A percentile compares a stretch with the other conserved stretches of the same genome.
Conservation (phyloP, 2,888 invertebrate species). For the Chironomus riparius region DNA sequence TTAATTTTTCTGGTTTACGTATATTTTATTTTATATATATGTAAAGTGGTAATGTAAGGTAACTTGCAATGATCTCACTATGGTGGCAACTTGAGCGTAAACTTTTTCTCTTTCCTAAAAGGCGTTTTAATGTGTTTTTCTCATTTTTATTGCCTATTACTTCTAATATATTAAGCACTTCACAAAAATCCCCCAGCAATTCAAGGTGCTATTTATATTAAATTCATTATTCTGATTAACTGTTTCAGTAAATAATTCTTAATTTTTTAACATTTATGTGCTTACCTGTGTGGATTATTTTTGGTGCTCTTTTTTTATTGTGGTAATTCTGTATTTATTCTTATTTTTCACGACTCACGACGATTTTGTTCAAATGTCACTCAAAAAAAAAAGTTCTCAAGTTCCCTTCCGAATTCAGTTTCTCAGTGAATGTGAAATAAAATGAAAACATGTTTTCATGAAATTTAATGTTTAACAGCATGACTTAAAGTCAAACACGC, state of each 20-base stretch:
- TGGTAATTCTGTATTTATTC: background rate
- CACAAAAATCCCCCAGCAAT: too few relatives aligned
- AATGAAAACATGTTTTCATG: background rate
- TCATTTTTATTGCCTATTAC: background rate
- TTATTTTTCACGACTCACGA: slow-evolving; percentile 13
- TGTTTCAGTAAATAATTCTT: background rate
- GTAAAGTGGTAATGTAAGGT: slow-evolving; percentile 9
- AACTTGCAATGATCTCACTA: background rate
- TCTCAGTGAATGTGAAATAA: background rate
- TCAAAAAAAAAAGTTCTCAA: background rate
- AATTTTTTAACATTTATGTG: background rate
- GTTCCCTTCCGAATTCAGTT: background rate
- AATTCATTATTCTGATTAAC: background rate
- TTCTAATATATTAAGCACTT: background rate
- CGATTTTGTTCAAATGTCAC: slow-evolving; percentile 8
- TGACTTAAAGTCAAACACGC: too few relatives aligned
- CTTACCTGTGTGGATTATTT: background rate
- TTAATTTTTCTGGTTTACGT: slow-evolving; percentile 27
- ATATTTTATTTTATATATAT: slow-evolving; percentile 7
- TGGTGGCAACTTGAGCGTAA: slow-evolving; percentile 21
- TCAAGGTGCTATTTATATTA: background rate
- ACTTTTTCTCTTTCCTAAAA: background rate
- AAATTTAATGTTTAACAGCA: background rate
- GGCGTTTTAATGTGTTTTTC: slow-evolving; percentile 15
- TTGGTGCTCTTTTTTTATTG: background rate